Percentiles rank a stretch among this genome's conserved stretches.
phyloP scores from a whole-genome alignment of 2,113 vertebrate species.

The Perca schrenkii region DNA sequence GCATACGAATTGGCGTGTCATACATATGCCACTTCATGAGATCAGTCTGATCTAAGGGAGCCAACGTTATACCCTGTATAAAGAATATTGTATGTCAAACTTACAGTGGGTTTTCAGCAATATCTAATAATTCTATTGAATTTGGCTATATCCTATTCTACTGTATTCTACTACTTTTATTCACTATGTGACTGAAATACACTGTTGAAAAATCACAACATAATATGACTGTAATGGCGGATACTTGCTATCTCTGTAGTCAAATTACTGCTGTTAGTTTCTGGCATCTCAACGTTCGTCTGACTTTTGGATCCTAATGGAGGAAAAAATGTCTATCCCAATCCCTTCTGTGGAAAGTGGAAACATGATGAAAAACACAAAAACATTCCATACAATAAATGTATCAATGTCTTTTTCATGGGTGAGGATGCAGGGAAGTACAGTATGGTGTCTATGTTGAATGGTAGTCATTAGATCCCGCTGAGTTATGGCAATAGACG shows the following conservation, averaged over 20 bases:
- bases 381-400: slow-evolving; percentile 47
- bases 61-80: background rate
- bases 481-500: slow-evolving; percentile 44
- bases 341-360: slow-evolving; percentile 58
- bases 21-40: too few species aligned
- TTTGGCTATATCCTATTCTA: background rate
- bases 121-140: background rate
- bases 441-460: slow-evolving; percentile 55
- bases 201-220: background rate
- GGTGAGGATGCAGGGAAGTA: slow-evolving; percentile 36
- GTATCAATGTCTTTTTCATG: slow-evolving; percentile 47
- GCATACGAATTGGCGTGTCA: too few species aligned
- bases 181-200: background rate
- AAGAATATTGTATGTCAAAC: background rate
- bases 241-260: background rate
- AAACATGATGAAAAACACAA: slow-evolving; percentile 64
- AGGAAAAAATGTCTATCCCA: slow-evolving; percentile 23
- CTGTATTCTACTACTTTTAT: background rate
- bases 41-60: background rate
- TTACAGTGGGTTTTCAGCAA: background rate
- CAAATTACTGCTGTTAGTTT: background rate
- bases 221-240: background rate
- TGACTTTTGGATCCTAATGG: slow-evolving; percentile 40
- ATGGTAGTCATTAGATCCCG: slow-evolving; percentile 54
- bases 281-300: background rate